These are phyloP conservation scores for Bucco capensis DNA, from an alignment of 2,113 vertebrate species.

Conservation along the genomic window DNA sequence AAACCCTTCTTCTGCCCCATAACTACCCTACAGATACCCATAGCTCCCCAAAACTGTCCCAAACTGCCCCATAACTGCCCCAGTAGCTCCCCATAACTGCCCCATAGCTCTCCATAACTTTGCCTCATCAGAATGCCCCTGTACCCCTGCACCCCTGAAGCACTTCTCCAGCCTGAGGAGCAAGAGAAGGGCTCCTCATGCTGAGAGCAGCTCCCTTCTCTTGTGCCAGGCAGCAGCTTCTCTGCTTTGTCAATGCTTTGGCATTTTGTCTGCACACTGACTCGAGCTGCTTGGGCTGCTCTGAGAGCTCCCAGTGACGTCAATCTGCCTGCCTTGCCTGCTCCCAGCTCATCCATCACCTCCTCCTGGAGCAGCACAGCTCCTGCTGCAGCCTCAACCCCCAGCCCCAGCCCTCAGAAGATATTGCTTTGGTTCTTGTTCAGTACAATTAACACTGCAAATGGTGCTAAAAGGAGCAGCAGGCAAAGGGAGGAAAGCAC, in stretches of 20 bases:
- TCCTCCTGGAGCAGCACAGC: constrained; percentile 30
- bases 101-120: too few species aligned
- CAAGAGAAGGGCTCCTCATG: constrained; percentile 6
- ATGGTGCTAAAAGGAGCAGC: rapidly evolving
- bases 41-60: too few species aligned
- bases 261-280: constrained; percentile 41
- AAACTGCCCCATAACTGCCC: too few species aligned
- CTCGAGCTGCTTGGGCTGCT: too few species aligned
- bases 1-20: too few species aligned
- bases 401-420: too few species aligned
- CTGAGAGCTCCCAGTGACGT: constrained; percentile 74
- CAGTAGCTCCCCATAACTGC: too few species aligned
- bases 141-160: not conserved
- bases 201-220: not conserved
- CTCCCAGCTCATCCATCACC: too few species aligned
- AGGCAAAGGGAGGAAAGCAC: not conserved
- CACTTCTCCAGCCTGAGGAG: not conserved
- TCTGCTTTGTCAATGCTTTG: constrained; percentile 29
- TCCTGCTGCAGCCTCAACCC: constrained; percentile 13
- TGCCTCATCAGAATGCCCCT: not conserved
- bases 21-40: too few species aligned
- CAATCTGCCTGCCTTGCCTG: constrained; percentile 61
- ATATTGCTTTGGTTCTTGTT: not conserved
- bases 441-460: not conserved
- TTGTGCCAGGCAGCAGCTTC: constrained; percentile 4